phyloP scores from a whole-genome alignment of 2,113 vertebrate genomes.

The Anas platyrhynchos region DNA sequence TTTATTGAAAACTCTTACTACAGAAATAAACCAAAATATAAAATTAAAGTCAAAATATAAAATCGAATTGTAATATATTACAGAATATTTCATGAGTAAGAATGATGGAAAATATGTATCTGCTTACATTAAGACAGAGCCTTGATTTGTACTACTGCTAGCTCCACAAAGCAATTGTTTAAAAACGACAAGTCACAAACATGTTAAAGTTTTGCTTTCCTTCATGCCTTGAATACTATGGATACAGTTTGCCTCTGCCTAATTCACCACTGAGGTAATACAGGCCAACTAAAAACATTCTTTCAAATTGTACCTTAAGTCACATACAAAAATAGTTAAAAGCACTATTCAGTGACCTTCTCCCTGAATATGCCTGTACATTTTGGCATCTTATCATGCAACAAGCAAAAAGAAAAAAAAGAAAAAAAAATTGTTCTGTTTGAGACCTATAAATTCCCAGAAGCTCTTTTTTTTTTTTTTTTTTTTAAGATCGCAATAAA shows the following conservation, averaged over 20 bases:
- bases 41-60: neutral
- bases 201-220: neutral
- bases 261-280: neutral
- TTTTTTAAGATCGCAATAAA: constrained; percentile 35
- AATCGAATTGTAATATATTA: neutral
- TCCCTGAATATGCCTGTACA: neutral
- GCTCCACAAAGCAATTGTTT: neutral
- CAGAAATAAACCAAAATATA: neutral
- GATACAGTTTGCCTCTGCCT: neutral
- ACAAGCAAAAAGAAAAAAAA: neutral
- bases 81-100: neutral
- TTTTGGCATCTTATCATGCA: neutral
- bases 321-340: neutral
- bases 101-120: neutral
- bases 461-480: neutral
- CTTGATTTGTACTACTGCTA: neutral
- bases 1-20: neutral
- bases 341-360: neutral
- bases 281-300: neutral
- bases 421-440: constrained; percentile 1
- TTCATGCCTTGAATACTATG: neutral
- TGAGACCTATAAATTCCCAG: constrained; percentile 10
- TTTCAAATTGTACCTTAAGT: neutral
- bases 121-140: neutral
- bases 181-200: neutral